phyloP scores from a whole-genome alignment of 2,797 vertebrate species.

The Danio albolineatus region DNA sequence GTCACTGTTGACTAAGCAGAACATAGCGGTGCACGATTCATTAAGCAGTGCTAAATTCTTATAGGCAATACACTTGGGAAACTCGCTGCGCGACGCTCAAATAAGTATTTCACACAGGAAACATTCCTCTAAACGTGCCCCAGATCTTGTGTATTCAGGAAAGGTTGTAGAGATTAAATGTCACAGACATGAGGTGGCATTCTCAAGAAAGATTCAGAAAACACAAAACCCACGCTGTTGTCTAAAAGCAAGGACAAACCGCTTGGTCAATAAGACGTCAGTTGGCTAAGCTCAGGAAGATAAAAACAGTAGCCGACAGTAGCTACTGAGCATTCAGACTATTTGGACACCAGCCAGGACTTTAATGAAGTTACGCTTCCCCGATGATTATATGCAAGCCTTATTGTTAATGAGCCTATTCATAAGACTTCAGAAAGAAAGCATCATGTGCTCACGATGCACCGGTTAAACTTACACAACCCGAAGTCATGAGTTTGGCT shows the following conservation, averaged over 20 bases:
- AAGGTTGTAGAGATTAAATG: constrained; percentile 37
- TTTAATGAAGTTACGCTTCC: constrained; percentile 49
- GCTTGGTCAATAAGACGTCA: constrained; percentile 3
- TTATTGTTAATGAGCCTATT: constrained; percentile 48
- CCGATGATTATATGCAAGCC: constrained; percentile 27
- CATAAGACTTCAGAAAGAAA: constrained; percentile 37
- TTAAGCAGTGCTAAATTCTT: constrained; percentile 10
- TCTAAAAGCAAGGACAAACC: constrained; percentile 6
- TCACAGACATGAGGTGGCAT: constrained; percentile 24
- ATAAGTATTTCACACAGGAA: constrained; percentile 40
- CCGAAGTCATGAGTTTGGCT: constrained; percentile 8
- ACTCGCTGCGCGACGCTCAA: background rate
- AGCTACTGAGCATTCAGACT: constrained; percentile 20
- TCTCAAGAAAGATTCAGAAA: background rate
- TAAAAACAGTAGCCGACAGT: constrained; percentile 13
- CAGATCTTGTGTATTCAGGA: constrained; percentile 23
- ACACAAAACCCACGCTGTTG: background rate
- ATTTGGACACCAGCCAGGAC: constrained; percentile 35
- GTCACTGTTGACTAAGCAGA: constrained; percentile 25
- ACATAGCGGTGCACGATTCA: constrained; percentile 12
- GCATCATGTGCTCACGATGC: constrained; percentile 20
- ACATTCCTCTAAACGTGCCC: constrained; percentile 13
- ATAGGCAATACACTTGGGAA: constrained; percentile 18
- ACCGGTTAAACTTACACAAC: constrained; percentile 11
- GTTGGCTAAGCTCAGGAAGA: constrained; percentile 6